Percentiles rank a stretch among this genome's conserved stretches.
These are phyloP conservation scores for Passer montanus DNA, from an alignment of 2,113 vertebrate genomes.

Conservation along the genomic window DNA sequence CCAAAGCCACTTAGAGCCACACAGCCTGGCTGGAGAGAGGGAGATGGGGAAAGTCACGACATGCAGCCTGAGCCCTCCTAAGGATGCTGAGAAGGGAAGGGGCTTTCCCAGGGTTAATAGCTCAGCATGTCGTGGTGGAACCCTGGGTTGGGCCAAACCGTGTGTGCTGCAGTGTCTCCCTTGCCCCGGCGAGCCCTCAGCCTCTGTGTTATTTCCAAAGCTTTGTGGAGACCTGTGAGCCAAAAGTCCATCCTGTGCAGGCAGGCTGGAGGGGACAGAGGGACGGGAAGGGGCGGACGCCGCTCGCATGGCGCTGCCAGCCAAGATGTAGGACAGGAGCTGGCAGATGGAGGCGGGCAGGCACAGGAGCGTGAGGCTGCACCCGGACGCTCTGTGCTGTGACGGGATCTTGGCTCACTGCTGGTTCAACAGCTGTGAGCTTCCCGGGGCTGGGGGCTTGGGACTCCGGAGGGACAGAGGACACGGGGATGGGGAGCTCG, in stretches of 20 bases:
- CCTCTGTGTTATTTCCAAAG: not conserved
- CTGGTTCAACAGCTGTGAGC: slow-evolving; percentile 28
- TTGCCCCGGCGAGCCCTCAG: not conserved
- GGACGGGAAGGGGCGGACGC: not conserved
- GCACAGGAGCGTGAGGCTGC: not conserved
- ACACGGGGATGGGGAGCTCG: accelerated
- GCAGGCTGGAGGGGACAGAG: not conserved
- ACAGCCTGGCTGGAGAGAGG: not conserved
- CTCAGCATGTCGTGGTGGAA: not conserved
- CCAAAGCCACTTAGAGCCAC: slow-evolving; percentile 13
- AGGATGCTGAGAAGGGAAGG: not conserved
- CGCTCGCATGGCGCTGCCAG: accelerated
- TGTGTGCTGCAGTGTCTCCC: not conserved
- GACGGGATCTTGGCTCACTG: slow-evolving; percentile 22
- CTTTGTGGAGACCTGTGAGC: not conserved
- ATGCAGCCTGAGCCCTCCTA: not conserved
- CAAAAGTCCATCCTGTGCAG: accelerated
- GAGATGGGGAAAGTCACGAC: not conserved
- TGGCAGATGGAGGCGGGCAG: slow-evolving; percentile 6
- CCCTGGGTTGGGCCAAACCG: not conserved
- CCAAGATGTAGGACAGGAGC: not conserved
- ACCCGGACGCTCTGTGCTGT: accelerated
- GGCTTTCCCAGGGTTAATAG: not conserved
- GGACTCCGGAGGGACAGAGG: not conserved
- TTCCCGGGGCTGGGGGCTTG: not conserved